Evolutionary conservation across 1,140 invertebrate genomes (phyloP).

Genomic region (Diabrotica undecimpunctata): DNA sequence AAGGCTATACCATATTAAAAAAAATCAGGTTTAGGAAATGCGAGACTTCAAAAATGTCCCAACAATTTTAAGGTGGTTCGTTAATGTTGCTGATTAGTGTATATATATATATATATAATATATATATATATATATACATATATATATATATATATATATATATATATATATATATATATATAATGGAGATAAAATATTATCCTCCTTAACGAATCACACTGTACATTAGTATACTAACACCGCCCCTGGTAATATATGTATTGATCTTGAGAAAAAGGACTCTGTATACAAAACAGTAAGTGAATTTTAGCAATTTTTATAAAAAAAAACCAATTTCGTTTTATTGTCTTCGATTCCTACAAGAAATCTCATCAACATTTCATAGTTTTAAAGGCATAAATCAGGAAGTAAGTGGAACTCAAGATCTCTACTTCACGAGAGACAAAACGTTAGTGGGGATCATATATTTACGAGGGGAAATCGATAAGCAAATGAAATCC

Average conservation of each 20-base stretch:
- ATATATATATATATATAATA: too few relatives aligned
- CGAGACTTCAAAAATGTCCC: too few relatives aligned
- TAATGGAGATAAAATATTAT: too few relatives aligned
- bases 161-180: too few relatives aligned
- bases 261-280: constrained; percentile 7
- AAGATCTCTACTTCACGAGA: neutral
- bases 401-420: constrained; percentile 36
- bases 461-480: constrained; percentile 7
- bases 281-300: constrained; percentile 32
- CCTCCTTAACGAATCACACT: too few relatives aligned
- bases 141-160: too few relatives aligned
- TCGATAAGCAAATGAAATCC: constrained; percentile 7
- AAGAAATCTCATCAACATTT: constrained; percentile 43
- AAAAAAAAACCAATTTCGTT: constrained; percentile 45
- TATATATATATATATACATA: too few relatives aligned
- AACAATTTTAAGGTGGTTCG: too few relatives aligned
- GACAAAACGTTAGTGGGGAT: constrained; percentile 1
- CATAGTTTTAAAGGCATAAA: constrained; percentile 44
- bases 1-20: too few relatives aligned
- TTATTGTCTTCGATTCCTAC: constrained; percentile 40
- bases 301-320: constrained; percentile 39
- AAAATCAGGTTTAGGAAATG: too few relatives aligned
- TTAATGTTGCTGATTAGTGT: too few relatives aligned
- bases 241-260: constrained; percentile 16
- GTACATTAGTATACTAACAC: neutral